Evolutionary conservation across 1,140 invertebrate genomes (phyloP).

Genomic region (Helicorthomorpha holstii): DNA sequence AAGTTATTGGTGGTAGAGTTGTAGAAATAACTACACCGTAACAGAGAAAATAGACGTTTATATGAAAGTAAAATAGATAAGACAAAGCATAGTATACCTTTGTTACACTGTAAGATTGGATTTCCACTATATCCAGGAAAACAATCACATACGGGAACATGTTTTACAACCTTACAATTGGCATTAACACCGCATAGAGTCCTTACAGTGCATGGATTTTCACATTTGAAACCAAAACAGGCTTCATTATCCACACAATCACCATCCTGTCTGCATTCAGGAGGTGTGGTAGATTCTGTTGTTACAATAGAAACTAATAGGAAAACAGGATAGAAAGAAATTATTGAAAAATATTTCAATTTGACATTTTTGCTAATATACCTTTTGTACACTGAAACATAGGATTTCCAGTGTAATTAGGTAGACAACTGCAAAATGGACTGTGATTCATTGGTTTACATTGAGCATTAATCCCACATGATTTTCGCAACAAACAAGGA

Average conservation of each 20-base stretch:
- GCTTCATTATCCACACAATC: slow-evolving; percentile 19
- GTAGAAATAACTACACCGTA: too few relatives aligned
- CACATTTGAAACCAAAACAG: slow-evolving; percentile 19
- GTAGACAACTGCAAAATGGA: slow-evolving; percentile 59
- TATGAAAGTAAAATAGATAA: too few relatives aligned
- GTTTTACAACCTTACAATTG: slow-evolving; percentile 18
- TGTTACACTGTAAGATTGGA: slow-evolving; percentile 12
- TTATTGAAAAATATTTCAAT: too few relatives aligned
- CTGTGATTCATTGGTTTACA: slow-evolving; percentile 66
- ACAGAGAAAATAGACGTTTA: too few relatives aligned
- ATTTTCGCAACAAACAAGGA: slow-evolving; percentile 38
- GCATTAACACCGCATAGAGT: slow-evolving; percentile 20
- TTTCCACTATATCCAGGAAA: slow-evolving; percentile 20
- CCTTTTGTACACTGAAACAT: neutral
- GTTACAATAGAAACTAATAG: too few relatives aligned
- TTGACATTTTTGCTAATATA: too few relatives aligned
- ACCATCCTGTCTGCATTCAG: slow-evolving; percentile 13
- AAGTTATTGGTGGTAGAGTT: too few relatives aligned
- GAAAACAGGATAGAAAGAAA: too few relatives aligned
- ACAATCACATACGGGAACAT: slow-evolving; percentile 20
- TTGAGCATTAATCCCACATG: slow-evolving; percentile 46
- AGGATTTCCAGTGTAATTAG: slow-evolving; percentile 66
- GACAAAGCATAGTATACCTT: too few relatives aligned
- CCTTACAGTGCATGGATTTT: slow-evolving; percentile 34
- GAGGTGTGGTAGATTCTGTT: neutral